These are phyloP conservation scores for Drosophila ironensis DNA, from an alignment of 1,140 invertebrate genomes.

Conservation along the genomic window DNA sequence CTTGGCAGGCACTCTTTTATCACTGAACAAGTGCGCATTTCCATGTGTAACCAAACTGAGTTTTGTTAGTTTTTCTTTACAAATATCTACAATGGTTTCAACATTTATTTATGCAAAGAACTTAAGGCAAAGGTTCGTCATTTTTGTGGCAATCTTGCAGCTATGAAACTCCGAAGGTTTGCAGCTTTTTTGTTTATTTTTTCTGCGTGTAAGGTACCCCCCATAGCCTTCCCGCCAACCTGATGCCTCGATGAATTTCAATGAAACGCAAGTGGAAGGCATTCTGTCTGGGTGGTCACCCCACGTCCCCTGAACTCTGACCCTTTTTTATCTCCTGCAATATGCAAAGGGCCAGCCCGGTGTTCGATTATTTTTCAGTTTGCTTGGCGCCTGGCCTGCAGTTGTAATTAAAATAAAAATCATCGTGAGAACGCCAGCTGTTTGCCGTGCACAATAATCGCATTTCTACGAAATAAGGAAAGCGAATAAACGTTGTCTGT, in stretches of 20 bases:
- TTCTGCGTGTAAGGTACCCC: constrained; percentile 1
- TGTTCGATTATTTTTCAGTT: neutral
- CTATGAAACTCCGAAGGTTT: too few relatives aligned
- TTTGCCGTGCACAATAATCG: constrained; percentile 30
- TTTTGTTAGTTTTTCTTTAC: too few relatives aligned
- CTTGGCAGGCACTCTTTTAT: constrained; percentile 2
- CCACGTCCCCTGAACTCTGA: constrained; percentile 6
- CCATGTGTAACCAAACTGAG: constrained; percentile 19
- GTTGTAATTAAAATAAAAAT: constrained; percentile 65
- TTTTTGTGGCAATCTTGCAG: too few relatives aligned
- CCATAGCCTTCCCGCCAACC: constrained; percentile 4
- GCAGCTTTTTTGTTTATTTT: neutral
- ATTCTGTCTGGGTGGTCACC: constrained; percentile 15
- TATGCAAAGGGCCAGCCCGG: neutral
- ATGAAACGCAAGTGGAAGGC: constrained; percentile 38
- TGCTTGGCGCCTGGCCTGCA: constrained; percentile 31
- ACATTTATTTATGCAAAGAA: too few relatives aligned
- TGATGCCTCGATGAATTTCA: constrained; percentile 45
- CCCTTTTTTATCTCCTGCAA: constrained; percentile 10
- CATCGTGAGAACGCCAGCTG: constrained; percentile 14
- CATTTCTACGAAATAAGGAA: constrained; percentile 10
- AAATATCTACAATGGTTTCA: too few relatives aligned
- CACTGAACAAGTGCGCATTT: neutral
- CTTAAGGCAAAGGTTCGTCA: too few relatives aligned
- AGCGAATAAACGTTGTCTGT: too few relatives aligned